Percentiles rank a stretch among this genome's conserved stretches.
phyloP scores from a whole-genome alignment of 2,113 vertebrate species.

The Archocentrus centrarchus region DNA sequence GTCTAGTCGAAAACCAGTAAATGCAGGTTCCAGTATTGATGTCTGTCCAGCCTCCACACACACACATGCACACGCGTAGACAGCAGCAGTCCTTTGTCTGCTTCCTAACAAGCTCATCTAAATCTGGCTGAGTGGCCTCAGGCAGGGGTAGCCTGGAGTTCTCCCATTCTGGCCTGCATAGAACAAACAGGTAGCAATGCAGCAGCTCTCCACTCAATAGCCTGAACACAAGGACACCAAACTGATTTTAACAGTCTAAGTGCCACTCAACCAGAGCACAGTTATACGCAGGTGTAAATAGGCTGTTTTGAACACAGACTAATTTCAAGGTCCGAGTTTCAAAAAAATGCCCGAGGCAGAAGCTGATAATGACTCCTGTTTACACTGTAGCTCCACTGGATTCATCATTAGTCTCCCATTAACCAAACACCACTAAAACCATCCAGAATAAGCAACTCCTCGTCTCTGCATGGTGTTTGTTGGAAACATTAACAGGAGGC shows the following conservation, averaged over 20 bases:
- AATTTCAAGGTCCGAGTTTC: conserved; percentile 16
- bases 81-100: conserved; percentile 56
- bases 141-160: conserved; percentile 46
- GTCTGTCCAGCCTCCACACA: conserved; percentile 37
- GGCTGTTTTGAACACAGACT: conserved; percentile 15
- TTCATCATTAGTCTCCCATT: conserved; percentile 3
- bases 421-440: neutral
- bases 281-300: conserved; percentile 31
- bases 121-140: conserved; percentile 50
- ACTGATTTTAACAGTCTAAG: conserved; percentile 38
- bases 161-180: conserved; percentile 15
- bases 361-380: conserved; percentile 33
- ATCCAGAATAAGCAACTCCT: neutral
- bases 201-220: conserved; percentile 10
- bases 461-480: neutral
- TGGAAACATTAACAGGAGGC: conserved; percentile 1
- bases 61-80: conserved; percentile 23
- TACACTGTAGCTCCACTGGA: neutral
- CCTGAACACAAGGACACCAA: conserved; percentile 41
- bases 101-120: conserved; percentile 62
- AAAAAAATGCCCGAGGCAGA: conserved; percentile 16
- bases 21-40: conserved; percentile 72
- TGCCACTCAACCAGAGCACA: conserved; percentile 23
- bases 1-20: conserved; percentile 63
- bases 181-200: conserved; percentile 41